Conservation (phyloP, 2,888 invertebrate genomes). For the Cheilosia pagana region DNA sequence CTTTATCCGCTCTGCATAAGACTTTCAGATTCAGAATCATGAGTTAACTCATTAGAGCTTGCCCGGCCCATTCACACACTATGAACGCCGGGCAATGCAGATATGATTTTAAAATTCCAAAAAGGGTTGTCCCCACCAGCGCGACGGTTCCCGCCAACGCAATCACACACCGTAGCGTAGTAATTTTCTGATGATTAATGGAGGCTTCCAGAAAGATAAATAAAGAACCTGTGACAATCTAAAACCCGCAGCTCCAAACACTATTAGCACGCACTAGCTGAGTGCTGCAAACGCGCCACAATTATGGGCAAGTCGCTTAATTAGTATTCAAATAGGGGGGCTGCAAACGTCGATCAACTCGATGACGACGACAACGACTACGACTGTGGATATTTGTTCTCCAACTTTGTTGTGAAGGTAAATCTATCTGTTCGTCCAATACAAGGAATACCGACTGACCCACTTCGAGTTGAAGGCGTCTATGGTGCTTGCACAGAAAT, state of each 20-base stretch:
- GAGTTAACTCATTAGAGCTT: neutral
- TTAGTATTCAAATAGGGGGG: conserved; percentile 60
- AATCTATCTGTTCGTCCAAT: conserved; percentile 26
- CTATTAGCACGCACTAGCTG: conserved; percentile 7
- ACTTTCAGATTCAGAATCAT: conserved; percentile 1
- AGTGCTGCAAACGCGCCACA: conserved; percentile 14
- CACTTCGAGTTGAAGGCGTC: conserved; percentile 46
- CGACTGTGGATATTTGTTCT: conserved; percentile 27
- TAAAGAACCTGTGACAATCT: conserved; percentile 17
- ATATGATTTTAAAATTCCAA: conserved; percentile 48
- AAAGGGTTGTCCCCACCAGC: conserved; percentile 29
- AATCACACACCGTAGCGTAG: conserved; percentile 12
- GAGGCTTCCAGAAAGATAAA: conserved; percentile 29
- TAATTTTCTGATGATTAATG: conserved; percentile 56
- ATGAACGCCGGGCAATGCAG: conserved; percentile 12
- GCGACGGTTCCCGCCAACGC: neutral
- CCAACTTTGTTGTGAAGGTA: neutral
- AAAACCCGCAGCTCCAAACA: conserved; percentile 5
- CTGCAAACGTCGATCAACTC: conserved; percentile 8
- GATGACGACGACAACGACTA: conserved; percentile 19
- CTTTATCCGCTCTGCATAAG: conserved; percentile 50
- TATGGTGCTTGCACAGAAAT: conserved; percentile 28
- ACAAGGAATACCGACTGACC: conserved; percentile 67
- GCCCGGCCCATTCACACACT: conserved; percentile 19
- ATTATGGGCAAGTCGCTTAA: conserved; percentile 70